Conservation (phyloP, 2,797 vertebrate genomes). For the Phalloptychus januarius region DNA sequence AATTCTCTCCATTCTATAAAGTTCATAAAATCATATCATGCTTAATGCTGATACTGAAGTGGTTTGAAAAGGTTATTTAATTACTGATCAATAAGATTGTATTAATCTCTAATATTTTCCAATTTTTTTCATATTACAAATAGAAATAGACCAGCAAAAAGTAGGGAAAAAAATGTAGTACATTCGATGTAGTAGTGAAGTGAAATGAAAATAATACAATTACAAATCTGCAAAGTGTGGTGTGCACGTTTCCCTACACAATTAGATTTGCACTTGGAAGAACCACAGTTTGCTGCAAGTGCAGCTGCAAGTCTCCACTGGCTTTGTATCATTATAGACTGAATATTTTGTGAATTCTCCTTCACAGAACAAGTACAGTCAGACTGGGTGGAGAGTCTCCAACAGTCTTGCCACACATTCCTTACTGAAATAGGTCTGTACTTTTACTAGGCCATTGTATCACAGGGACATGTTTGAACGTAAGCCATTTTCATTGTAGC, state of each 20-base stretch:
- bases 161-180: too few relatives aligned
- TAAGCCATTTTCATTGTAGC: not conserved
- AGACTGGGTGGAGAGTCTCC: not conserved
- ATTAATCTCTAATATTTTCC: not conserved
- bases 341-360: not conserved
- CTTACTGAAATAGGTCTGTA: not conserved
- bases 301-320: not conserved
- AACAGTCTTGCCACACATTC: not conserved
- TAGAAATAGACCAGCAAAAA: not conserved
- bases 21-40: not conserved
- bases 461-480: not conserved
- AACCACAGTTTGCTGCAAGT: not conserved
- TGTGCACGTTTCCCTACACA: not conserved
- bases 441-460: not conserved
- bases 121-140: not conserved
- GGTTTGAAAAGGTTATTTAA: not conserved
- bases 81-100: not conserved
- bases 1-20: not conserved
- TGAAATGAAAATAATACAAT: not conserved
- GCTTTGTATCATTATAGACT: not conserved
- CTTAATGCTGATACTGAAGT: not conserved
- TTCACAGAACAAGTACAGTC: not conserved
- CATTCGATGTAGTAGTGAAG: not conserved
- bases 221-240: not conserved
- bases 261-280: not conserved